Conservation (phyloP, 2,888 invertebrate genomes). For the Melipona beecheii region DNA sequence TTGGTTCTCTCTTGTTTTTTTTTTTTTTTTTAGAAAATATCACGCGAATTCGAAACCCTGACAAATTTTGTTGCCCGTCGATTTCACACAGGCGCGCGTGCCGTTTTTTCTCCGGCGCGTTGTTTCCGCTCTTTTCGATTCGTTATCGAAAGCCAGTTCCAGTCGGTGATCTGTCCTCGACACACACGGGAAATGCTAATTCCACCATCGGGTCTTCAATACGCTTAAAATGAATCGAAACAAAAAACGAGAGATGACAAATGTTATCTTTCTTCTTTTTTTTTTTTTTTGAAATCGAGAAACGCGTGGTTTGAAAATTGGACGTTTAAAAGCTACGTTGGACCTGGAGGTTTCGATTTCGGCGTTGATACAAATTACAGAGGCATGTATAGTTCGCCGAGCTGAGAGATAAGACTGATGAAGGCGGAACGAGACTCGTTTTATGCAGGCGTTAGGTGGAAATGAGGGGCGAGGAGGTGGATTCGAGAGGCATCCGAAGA, state of each 20-base stretch:
- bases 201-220: not conserved
- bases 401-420: constrained; percentile 27
- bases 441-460: constrained; percentile 46
- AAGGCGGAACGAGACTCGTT: constrained; percentile 31
- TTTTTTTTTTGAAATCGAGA: not conserved
- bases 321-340: not conserved
- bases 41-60: constrained; percentile 17
- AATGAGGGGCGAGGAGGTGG: constrained; percentile 39
- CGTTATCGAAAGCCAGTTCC: constrained; percentile 22
- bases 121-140: constrained; percentile 1
- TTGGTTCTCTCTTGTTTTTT: too few species aligned
- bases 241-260: too few species aligned
- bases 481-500: constrained; percentile 17
- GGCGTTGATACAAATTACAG: constrained; percentile 11
- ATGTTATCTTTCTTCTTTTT: too few species aligned
- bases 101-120: not conserved
- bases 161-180: constrained; percentile 11
- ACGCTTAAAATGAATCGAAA: not conserved
- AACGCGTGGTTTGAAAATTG: not conserved
- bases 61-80: constrained; percentile 20
- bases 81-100: constrained; percentile 8
- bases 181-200: constrained; percentile 29
- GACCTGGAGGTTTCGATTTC: not conserved
- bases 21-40: not conserved
- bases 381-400: not conserved